phyloP scores from a whole-genome alignment of 2,797 vertebrate genomes.

The Mallotus villosus region DNA sequence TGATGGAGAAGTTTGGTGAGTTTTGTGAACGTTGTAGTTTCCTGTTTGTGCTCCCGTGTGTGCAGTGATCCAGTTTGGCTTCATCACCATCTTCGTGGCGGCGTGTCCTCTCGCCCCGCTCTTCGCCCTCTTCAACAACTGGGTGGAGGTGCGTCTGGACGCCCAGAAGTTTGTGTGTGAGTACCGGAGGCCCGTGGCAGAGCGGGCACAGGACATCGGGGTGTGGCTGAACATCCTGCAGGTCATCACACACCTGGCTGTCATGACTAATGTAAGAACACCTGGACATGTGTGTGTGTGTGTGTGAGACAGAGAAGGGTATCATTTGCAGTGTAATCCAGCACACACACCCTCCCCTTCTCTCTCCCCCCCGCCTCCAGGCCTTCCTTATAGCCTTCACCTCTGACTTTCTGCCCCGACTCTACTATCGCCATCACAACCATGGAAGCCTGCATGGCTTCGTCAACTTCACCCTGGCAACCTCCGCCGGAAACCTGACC shows the following conservation, averaged over 20 bases:
- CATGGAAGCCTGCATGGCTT: conserved; percentile 64
- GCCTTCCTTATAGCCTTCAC: conserved; percentile 82
- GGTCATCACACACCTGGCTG: conserved; percentile 68
- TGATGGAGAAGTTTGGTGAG: background rate
- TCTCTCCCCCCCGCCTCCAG: conserved; percentile 41
- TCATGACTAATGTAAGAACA: conserved; percentile 71
- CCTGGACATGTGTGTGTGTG: background rate
- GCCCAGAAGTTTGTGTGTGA: conserved; percentile 79
- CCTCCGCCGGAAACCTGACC: conserved; percentile 56
- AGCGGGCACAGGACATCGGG: conserved; percentile 73
- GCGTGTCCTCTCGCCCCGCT: conserved; percentile 79
- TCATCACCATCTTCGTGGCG: conserved; percentile 81
- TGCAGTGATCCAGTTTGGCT: conserved; percentile 68
- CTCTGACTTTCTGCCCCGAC: conserved; percentile 74
- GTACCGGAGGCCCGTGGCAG: conserved; percentile 73
- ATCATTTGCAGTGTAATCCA: too few relatives aligned
- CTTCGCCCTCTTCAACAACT: conserved; percentile 79
- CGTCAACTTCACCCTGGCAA: conserved; percentile 75
- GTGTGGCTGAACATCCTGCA: conserved; percentile 80
- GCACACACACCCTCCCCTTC: background rate
- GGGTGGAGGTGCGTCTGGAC: conserved; percentile 77
- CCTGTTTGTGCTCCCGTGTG: background rate
- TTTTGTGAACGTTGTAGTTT: background rate
- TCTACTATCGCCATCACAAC: conserved; percentile 70
- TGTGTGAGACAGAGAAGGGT: background rate